Evolutionary conservation across 2,888 invertebrate species (phyloP).

Genomic region (Volucella bombylans): DNA sequence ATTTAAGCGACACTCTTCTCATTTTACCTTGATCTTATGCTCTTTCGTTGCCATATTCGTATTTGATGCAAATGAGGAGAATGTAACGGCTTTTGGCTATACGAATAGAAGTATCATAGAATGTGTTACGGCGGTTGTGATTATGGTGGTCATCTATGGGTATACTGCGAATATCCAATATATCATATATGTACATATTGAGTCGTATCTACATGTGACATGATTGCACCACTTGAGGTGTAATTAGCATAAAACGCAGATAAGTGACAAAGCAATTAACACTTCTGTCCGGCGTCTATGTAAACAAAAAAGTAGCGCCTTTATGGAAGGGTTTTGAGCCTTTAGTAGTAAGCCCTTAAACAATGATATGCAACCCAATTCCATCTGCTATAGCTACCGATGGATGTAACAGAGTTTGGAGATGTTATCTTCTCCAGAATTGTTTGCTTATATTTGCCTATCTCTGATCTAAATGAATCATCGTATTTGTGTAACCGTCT

Average conservation of each 20-base stretch:
- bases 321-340: conserved; percentile 24
- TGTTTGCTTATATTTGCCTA: conserved; percentile 62
- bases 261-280: conserved; percentile 70
- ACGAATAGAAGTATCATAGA: not conserved
- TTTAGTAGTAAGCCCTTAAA: conserved; percentile 13
- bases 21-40: not conserved
- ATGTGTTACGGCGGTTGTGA: not conserved
- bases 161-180: not conserved
- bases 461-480: conserved; percentile 47
- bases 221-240: conserved; percentile 51
- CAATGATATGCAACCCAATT: not conserved
- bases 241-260: conserved; percentile 69
- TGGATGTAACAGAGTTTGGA: conserved; percentile 42
- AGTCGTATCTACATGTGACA: conserved; percentile 26
- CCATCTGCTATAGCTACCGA: not conserved
- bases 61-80: conserved; percentile 64
- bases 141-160: conserved; percentile 5
- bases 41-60: conserved; percentile 37
- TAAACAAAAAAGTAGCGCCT: conserved; percentile 63
- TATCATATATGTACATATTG: too few relatives aligned
- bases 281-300: conserved; percentile 59
- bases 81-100: conserved; percentile 27
- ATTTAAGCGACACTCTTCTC: conserved; percentile 29
- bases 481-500: conserved; percentile 41
- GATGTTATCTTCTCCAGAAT: conserved; percentile 52